A percentile compares a stretch with the other conserved stretches of the same genome.
phyloP scores from a whole-genome alignment of 1,140 invertebrate species.

The Homalodisca vitripennis region DNA sequence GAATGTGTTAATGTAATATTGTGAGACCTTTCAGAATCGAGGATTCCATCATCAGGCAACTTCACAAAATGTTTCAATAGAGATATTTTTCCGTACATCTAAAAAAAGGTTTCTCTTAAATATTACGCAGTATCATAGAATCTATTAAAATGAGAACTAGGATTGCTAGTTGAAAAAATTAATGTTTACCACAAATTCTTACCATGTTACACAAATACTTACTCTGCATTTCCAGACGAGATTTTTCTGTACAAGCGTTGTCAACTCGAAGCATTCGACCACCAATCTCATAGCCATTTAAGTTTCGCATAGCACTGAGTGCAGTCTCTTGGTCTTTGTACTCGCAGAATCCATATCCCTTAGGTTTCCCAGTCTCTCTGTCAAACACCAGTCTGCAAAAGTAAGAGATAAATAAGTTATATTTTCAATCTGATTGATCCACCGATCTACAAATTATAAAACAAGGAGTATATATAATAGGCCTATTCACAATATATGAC shows the following conservation, averaged over 20 bases:
- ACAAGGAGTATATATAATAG: no score
- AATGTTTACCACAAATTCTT: not conserved
- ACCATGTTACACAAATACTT: no score
- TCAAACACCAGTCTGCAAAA: constrained; percentile 89
- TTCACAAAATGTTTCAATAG: no score
- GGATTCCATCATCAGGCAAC: no score
- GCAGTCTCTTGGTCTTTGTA: constrained; percentile 99
- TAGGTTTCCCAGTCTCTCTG: constrained; percentile 97
- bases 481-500: no score
- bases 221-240: constrained; percentile 94
- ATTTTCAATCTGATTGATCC: no score
- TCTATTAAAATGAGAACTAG: not conserved
- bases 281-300: constrained; percentile 98
- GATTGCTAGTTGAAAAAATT: not conserved
- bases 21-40: no score
- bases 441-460: no score
- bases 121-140: not conserved
- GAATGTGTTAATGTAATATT: no score
- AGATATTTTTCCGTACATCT: no score
- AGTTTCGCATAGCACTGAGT: constrained; percentile 95
- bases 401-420: no score
- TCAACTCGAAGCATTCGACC: constrained; percentile 94
- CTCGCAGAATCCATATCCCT: constrained; percentile 99
- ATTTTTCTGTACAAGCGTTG: constrained; percentile 97
- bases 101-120: no score